phyloP scores from a whole-genome alignment of 2,113 vertebrate species.

The Calidris pygmaea region DNA sequence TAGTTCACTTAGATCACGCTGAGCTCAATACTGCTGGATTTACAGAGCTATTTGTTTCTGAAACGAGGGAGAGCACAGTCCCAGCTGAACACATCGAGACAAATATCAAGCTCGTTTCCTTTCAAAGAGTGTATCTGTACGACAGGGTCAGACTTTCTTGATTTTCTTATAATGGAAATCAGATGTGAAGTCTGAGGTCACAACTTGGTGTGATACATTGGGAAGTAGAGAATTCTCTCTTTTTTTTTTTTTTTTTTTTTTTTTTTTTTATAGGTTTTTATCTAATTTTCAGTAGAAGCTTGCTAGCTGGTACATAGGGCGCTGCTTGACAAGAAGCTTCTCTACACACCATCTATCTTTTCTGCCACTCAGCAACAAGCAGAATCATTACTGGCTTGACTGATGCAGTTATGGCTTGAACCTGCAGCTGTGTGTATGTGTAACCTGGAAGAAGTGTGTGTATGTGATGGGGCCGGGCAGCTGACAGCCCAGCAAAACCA shows the following conservation, averaged over 20 bases:
- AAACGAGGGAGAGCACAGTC: neutral
- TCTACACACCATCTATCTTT: fast-evolving
- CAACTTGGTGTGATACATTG: neutral
- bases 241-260: neutral
- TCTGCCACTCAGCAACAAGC: neutral
- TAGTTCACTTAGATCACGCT: conserved; percentile 10
- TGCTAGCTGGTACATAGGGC: neutral
- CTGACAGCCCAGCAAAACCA: neutral
- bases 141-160: neutral
- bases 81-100: neutral
- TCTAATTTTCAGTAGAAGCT: neutral
- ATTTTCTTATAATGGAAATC: neutral
- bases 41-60: conserved; percentile 43
- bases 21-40: conserved; percentile 6
- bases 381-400: neutral
- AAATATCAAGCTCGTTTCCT: neutral
- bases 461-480: neutral
- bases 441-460: neutral
- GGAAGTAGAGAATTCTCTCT: neutral
- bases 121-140: neutral
- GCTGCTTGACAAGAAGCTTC: neutral
- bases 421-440: neutral
- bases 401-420: neutral
- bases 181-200: neutral
- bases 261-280: neutral